Percentiles rank a stretch among this genome's conserved stretches.
Evolutionary conservation across 2,113 vertebrate genomes (phyloP).

Genomic region (Chaetodon trifascialis): DNA sequence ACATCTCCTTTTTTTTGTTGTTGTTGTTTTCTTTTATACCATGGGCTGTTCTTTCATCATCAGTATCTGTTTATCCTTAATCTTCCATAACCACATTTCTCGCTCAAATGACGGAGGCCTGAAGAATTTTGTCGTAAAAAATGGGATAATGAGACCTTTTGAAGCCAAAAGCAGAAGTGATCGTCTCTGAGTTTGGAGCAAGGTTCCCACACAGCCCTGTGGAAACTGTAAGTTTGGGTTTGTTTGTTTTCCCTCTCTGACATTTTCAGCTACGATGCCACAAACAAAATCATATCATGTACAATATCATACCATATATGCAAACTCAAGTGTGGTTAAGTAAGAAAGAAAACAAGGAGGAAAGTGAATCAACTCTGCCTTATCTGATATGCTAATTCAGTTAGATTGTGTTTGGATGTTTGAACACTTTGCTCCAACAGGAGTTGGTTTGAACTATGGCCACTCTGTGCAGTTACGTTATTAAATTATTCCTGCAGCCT

Average conservation of each 20-base stretch:
- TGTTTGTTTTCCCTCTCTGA: neutral
- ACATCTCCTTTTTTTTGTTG: neutral
- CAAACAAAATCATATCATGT: neutral
- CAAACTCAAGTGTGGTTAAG: neutral
- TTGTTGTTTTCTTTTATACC: conserved; percentile 4
- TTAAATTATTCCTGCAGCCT: neutral
- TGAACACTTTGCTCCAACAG: neutral
- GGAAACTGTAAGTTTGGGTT: conserved; percentile 5
- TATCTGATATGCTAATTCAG: conserved; percentile 2
- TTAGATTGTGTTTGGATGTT: conserved; percentile 14
- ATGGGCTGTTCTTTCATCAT: conserved; percentile 21
- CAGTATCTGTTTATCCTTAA: conserved; percentile 24
- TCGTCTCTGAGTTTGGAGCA: conserved; percentile 8
- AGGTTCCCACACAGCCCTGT: conserved; percentile 12
- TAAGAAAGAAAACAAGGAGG: neutral
- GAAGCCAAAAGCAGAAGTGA: conserved; percentile 17
- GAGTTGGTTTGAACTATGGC: neutral
- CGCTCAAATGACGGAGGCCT: conserved; percentile 17
- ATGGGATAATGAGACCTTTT: conserved; percentile 29
- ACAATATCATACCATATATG: neutral
- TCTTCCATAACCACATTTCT: conserved; percentile 32
- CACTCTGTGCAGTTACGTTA: neutral
- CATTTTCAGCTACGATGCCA: conserved; percentile 2
- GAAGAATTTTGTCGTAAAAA: conserved; percentile 22
- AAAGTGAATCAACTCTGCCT: conserved; percentile 8